These are phyloP conservation scores for Delia radicum DNA, from an alignment of 1,140 invertebrate genomes.

Conservation along the genomic window DNA sequence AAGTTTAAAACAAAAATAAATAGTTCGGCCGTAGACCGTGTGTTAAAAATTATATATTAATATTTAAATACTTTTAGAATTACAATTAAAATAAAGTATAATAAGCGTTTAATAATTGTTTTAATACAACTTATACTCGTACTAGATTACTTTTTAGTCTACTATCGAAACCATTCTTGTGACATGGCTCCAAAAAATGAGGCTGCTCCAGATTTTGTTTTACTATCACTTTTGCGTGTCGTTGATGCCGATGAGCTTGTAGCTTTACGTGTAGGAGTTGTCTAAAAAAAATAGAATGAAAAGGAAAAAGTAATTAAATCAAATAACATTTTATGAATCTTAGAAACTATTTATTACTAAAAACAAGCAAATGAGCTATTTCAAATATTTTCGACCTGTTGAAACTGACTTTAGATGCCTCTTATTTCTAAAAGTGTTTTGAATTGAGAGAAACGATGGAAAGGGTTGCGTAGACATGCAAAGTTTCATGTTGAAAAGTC, in stretches of 20 bases:
- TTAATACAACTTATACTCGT: too few relatives aligned
- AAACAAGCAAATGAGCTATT: too few relatives aligned
- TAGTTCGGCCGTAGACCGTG: background rate
- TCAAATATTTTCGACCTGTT: too few relatives aligned
- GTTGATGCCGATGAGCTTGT: constrained; percentile 26
- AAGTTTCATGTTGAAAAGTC: too few relatives aligned
- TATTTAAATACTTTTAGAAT: background rate
- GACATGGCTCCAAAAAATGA: constrained; percentile 78
- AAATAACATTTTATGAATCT: too few relatives aligned
- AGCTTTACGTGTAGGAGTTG: constrained; percentile 39
- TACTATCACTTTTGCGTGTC: constrained; percentile 43
- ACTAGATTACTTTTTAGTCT: constrained; percentile 24
- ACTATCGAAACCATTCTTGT: constrained; percentile 72
- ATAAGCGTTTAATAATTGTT: too few relatives aligned
- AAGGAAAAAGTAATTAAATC: background rate
- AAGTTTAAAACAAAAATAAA: too few relatives aligned
- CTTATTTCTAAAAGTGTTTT: too few relatives aligned
- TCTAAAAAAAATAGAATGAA: background rate
- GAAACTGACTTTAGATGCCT: too few relatives aligned
- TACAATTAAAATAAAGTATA: background rate
- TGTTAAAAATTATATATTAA: background rate
- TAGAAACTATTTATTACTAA: too few relatives aligned
- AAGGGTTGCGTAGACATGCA: too few relatives aligned
- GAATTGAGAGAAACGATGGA: too few relatives aligned
- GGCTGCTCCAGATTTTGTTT: constrained; percentile 62